phyloP scores from a whole-genome alignment of 2,888 invertebrate genomes.

The Eudasyphora cyanicolor region DNA sequence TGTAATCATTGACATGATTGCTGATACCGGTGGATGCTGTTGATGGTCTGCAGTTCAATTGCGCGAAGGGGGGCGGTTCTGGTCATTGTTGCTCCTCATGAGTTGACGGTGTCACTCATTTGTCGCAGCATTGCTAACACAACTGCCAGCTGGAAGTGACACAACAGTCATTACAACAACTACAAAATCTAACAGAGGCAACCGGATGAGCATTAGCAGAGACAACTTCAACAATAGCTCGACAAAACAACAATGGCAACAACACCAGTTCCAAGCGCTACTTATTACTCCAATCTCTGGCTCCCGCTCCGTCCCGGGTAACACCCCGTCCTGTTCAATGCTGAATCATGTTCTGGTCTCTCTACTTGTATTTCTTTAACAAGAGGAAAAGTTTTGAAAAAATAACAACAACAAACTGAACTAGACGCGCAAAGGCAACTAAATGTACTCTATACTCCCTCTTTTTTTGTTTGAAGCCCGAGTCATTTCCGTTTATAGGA shows the following conservation, averaged over 20 bases:
- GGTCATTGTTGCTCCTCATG: conserved; percentile 50
- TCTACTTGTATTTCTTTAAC: neutral
- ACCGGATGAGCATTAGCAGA: neutral
- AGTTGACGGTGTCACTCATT: conserved; percentile 55
- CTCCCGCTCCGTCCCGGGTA: neutral
- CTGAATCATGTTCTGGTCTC: neutral
- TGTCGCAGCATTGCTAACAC: conserved; percentile 50
- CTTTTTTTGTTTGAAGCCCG: conserved; percentile 31
- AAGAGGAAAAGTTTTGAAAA: neutral
- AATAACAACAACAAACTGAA: neutral
- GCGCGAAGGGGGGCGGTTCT: conserved; percentile 7
- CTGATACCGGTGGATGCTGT: neutral
- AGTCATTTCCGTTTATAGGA: conserved; percentile 54
- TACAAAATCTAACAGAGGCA: neutral
- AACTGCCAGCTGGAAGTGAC: neutral
- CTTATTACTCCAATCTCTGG: neutral
- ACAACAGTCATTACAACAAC: neutral
- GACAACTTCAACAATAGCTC: neutral
- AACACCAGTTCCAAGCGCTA: neutral
- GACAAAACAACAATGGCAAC: neutral
- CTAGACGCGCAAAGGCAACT: neutral
- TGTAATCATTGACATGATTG: conserved; percentile 6
- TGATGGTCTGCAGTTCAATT: neutral
- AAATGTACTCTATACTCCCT: neutral
- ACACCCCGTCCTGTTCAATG: too few relatives aligned